phyloP scores from a whole-genome alignment of 2,113 vertebrate genomes.

The Hemibagrus wyckioides region DNA sequence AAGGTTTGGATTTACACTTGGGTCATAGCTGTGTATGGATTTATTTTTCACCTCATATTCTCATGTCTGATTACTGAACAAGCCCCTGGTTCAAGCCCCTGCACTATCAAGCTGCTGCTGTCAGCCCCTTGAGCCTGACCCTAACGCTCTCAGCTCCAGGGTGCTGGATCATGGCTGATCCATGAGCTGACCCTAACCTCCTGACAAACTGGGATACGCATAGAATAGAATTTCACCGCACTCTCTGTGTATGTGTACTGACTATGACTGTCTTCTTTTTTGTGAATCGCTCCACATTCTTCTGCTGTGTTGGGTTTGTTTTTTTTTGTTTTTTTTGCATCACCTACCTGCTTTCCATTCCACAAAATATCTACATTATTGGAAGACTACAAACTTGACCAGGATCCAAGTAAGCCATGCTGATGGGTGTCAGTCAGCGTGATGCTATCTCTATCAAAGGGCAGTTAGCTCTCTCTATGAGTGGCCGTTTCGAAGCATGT shows the following conservation, averaged over 20 bases:
- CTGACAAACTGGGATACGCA: neutral
- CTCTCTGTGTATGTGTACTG: neutral
- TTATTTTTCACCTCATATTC: constrained; percentile 12
- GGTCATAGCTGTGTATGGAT: constrained; percentile 50
- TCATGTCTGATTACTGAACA: constrained; percentile 7
- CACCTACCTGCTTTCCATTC: neutral
- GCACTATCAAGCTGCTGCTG: neutral
- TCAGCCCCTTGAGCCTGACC: neutral
- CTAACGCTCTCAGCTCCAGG: neutral
- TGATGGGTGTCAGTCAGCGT: neutral
- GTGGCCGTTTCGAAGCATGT: neutral
- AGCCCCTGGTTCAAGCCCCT: neutral
- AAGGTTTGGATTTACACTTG: constrained; percentile 58
- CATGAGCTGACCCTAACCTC: neutral
- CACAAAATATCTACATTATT: neutral
- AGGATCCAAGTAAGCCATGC: neutral
- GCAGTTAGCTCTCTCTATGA: neutral
- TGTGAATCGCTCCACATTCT: neutral
- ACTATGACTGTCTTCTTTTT: neutral
- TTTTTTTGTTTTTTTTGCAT: neutral
- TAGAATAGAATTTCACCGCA: neutral
- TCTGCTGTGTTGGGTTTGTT: neutral
- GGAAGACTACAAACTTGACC: neutral
- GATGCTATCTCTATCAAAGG: neutral
- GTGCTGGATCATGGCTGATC: neutral